phyloP scores from a whole-genome alignment of 1,140 invertebrate species.

The Drosophila leontia region DNA sequence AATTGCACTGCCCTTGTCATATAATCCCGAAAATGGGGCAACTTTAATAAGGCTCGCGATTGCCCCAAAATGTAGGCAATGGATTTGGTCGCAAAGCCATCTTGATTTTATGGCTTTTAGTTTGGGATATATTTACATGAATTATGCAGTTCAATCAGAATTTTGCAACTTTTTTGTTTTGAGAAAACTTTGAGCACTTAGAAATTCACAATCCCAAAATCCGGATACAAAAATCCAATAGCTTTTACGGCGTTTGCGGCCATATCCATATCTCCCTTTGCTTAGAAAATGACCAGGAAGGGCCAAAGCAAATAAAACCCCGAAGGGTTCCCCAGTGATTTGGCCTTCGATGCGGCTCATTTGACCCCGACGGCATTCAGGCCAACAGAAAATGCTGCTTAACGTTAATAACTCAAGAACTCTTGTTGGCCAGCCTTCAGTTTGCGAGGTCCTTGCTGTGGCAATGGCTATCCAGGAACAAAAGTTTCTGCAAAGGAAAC shows the following conservation, averaged over 20 bases:
- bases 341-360: constrained; percentile 69
- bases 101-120: constrained; percentile 18
- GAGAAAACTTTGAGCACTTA: constrained; percentile 35
- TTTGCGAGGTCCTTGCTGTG: constrained; percentile 4
- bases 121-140: constrained; percentile 32
- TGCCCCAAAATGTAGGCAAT: constrained; percentile 63
- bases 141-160: constrained; percentile 51
- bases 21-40: constrained; percentile 13
- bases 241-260: constrained; percentile 25
- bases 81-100: constrained; percentile 21
- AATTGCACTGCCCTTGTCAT: constrained; percentile 29
- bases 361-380: constrained; percentile 42
- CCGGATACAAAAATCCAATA: constrained; percentile 27
- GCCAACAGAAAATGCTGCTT: constrained; percentile 50
- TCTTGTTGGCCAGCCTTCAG: constrained; percentile 42
- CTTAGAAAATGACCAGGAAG: constrained; percentile 17
- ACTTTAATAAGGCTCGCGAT: constrained; percentile 25
- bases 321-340: constrained; percentile 64
- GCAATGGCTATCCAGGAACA: constrained; percentile 14
- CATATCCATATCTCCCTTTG: constrained; percentile 31
- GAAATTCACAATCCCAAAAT: constrained; percentile 26
- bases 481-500: constrained; percentile 8
- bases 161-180: constrained; percentile 20
- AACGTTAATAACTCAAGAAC: constrained; percentile 77
- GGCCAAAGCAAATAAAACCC: constrained; percentile 43